A percentile compares a stretch with the other conserved stretches of the same genome.
Evolutionary conservation across 2,888 invertebrate species (phyloP).

Genomic region (Apoda limacodes): DNA sequence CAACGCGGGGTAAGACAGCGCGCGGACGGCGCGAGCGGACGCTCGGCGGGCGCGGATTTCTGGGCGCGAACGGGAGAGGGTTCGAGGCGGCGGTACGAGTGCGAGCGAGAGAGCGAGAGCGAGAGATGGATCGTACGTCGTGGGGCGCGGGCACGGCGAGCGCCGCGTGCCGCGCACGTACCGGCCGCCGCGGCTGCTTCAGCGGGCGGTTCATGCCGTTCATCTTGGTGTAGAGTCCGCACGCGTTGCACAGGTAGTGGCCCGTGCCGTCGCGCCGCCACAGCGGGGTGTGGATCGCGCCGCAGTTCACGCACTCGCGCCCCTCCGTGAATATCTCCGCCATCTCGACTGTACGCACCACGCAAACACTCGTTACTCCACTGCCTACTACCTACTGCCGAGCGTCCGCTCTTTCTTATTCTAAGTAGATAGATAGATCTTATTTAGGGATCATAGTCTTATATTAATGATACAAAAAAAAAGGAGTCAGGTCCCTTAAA

Average conservation of each 20-base stretch:
- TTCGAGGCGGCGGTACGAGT: constrained; percentile 15
- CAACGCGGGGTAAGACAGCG: constrained; percentile 31
- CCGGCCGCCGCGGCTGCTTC: constrained; percentile 98
- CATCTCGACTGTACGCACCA: constrained; percentile 66
- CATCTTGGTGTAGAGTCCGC: constrained; percentile 99
- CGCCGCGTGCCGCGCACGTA: constrained; percentile 75
- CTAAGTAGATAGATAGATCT: too few relatives aligned
- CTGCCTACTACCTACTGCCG: constrained; percentile 2
- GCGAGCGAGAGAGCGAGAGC: constrained; percentile 21
- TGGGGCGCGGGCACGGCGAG: constrained; percentile 45
- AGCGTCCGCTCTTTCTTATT: constrained; percentile 3
- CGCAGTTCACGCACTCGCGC: constrained; percentile 98
- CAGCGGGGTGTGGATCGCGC: constrained; percentile 95
- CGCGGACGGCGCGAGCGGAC: constrained; percentile 23
- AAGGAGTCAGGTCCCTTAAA: too few relatives aligned
- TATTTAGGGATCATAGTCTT: too few relatives aligned
- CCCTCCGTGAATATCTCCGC: constrained; percentile 90
- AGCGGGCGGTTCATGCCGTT: constrained; percentile 98
- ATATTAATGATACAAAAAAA: too few relatives aligned
- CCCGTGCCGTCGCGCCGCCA: constrained; percentile 99
- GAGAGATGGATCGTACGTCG: constrained; percentile 46
- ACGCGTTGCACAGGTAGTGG: constrained; percentile 99
- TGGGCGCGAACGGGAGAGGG: constrained; percentile 19
- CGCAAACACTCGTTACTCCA: constrained; percentile 9
- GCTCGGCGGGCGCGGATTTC: constrained; percentile 43